A percentile compares a stretch with the other conserved stretches of the same genome.
Conservation (phyloP, 2,113 vertebrate genomes). For the Peromyscus maniculatus region DNA sequence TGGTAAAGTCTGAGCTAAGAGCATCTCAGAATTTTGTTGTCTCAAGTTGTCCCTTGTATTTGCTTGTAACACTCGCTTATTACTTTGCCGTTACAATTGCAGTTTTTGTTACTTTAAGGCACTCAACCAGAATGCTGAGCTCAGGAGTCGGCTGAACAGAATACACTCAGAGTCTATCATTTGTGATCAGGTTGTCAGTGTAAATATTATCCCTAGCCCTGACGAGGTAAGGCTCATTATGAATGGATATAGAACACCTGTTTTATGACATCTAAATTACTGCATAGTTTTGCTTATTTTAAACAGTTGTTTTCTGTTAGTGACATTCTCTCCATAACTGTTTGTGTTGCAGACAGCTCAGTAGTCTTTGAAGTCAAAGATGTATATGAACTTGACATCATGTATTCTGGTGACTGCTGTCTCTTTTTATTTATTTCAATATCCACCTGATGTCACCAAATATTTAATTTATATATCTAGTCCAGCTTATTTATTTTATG, state of each 20-base stretch:
- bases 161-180: slow-evolving; percentile 99
- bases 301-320: slow-evolving; percentile 48
- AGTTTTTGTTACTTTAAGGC: slow-evolving; percentile 92
- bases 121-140: slow-evolving; percentile 97
- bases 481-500: slow-evolving; percentile 40
- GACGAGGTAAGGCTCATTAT: slow-evolving; percentile 94
- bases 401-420: slow-evolving; percentile 60
- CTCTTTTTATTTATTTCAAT: slow-evolving; percentile 66
- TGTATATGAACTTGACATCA: slow-evolving; percentile 50
- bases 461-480: slow-evolving; percentile 66
- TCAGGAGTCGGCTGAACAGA: slow-evolving; percentile 97
- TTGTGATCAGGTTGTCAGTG: slow-evolving; percentile 98
- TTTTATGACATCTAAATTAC: slow-evolving; percentile 52
- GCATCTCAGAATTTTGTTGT: slow-evolving; percentile 54
- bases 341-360: slow-evolving; percentile 40
- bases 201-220: slow-evolving; percentile 98
- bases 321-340: neutral
- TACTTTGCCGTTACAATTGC: slow-evolving; percentile 86
- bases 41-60: neutral
- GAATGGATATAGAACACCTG: slow-evolving; percentile 78
- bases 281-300: slow-evolving; percentile 60
- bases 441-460: slow-evolving; percentile 56
- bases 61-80: slow-evolving; percentile 66
- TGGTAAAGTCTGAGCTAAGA: slow-evolving; percentile 58
- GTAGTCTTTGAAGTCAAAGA: slow-evolving; percentile 45